phyloP scores from a whole-genome alignment of 2,797 vertebrate genomes.

The Spheniscus humboldti region DNA sequence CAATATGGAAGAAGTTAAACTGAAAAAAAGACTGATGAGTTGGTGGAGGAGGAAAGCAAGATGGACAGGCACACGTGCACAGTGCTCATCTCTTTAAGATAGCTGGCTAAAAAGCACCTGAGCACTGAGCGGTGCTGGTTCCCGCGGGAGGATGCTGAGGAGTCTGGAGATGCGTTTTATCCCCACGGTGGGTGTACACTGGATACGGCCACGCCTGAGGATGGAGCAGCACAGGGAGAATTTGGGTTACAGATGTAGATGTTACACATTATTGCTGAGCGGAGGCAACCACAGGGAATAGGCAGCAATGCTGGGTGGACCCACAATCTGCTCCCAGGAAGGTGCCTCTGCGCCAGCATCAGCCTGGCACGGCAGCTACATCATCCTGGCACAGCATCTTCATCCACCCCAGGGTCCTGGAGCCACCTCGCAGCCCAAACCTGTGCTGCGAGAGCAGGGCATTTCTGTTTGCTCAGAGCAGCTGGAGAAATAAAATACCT shows the following conservation, averaged over 20 bases:
- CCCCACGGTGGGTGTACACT: neutral
- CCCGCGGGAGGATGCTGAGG: neutral
- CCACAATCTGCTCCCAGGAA: neutral
- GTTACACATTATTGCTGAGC: neutral
- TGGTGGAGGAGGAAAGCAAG: neutral
- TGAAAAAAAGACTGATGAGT: too few relatives aligned
- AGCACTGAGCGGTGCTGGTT: neutral
- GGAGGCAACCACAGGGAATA: neutral
- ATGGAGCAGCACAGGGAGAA: neutral
- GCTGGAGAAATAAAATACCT: neutral
- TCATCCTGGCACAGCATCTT: neutral
- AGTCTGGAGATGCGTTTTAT: accelerated
- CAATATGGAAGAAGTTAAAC: neutral
- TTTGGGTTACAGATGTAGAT: neutral
- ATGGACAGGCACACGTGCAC: too few relatives aligned
- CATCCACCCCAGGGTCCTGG: neutral
- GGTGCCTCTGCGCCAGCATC: neutral
- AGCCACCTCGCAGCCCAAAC: neutral
- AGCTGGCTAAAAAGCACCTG: neutral
- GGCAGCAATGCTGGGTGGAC: neutral
- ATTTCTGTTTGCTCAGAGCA: neutral
- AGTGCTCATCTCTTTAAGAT: neutral
- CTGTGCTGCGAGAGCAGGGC: accelerated
- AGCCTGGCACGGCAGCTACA: neutral
- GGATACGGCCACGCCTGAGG: neutral